phyloP scores from a whole-genome alignment of 64 coral and sea anemone genomes.

The Platygyra sinensis region DNA sequence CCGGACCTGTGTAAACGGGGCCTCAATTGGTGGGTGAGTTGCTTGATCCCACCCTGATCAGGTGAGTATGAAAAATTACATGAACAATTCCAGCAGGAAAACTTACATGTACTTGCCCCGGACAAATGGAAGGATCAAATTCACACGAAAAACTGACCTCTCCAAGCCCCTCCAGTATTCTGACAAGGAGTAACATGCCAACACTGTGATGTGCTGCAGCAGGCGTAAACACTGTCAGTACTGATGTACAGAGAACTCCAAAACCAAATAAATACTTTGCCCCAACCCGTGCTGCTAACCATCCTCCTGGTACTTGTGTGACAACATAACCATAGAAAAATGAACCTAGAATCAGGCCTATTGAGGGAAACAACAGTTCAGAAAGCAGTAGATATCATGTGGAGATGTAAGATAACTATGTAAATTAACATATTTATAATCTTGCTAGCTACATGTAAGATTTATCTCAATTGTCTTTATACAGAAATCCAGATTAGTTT shows the following conservation, averaged over 20 bases:
- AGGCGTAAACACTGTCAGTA: slow-evolving; percentile 87
- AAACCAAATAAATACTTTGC: slow-evolving; percentile 82
- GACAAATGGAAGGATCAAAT: not conserved
- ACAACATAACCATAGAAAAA: slow-evolving; percentile 99
- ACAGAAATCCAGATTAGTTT: no score
- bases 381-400: no score
- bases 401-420: no score
- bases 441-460: no score
- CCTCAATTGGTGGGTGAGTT: no score
- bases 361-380: not conserved
- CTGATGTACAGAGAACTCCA: slow-evolving; percentile 73
- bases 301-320: slow-evolving; percentile 93
- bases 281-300: slow-evolving; percentile 79
- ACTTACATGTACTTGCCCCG: no score
- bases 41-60: no score
- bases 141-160: slow-evolving; percentile 51
- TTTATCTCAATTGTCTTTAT: no score
- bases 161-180: slow-evolving; percentile 88
- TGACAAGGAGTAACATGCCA: slow-evolving; percentile 64
- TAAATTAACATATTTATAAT: no score
- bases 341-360: slow-evolving; percentile 90
- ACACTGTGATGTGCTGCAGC: slow-evolving; percentile 66
- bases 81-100: no score
- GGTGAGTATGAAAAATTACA: no score
- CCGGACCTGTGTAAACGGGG: no score